A percentile compares a stretch with the other conserved stretches of the same genome.
phyloP scores from a whole-genome alignment of 2,888 invertebrate genomes.

The Syrphus vitripennis region DNA sequence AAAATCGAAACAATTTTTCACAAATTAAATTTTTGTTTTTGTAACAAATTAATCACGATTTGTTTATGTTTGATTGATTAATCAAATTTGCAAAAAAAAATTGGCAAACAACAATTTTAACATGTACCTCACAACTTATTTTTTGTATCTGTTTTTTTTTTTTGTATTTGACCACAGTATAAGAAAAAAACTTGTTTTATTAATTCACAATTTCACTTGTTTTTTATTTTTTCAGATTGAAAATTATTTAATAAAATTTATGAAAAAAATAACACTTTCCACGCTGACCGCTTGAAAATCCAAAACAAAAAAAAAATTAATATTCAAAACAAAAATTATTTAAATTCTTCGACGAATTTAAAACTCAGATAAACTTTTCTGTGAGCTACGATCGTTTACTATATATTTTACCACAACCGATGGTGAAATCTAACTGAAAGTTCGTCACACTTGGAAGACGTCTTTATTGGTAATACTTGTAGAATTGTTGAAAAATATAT shows the following conservation, averaged over 20 bases:
- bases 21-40: neutral
- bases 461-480: conserved; percentile 67
- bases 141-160: neutral
- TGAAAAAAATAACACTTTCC: neutral
- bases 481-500: conserved; percentile 27
- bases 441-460: conserved; percentile 66
- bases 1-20: neutral
- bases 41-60: conserved; percentile 12
- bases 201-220: conserved; percentile 5
- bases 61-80: conserved; percentile 16
- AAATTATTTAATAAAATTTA: neutral
- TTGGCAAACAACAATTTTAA: conserved; percentile 2
- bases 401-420: conserved; percentile 64
- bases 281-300: neutral
- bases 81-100: neutral
- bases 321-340: conserved; percentile 2
- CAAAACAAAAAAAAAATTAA: neutral
- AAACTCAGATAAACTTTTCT: neutral
- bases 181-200: neutral
- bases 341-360: conserved; percentile 17
- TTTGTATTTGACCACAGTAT: neutral
- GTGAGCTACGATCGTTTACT: conserved; percentile 44
- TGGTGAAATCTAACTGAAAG: conserved; percentile 70
- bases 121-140: neutral
- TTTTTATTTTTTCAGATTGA: neutral